Evolutionary conservation across 2,113 vertebrate species (phyloP).

Genomic region (Alligator sinensis): DNA sequence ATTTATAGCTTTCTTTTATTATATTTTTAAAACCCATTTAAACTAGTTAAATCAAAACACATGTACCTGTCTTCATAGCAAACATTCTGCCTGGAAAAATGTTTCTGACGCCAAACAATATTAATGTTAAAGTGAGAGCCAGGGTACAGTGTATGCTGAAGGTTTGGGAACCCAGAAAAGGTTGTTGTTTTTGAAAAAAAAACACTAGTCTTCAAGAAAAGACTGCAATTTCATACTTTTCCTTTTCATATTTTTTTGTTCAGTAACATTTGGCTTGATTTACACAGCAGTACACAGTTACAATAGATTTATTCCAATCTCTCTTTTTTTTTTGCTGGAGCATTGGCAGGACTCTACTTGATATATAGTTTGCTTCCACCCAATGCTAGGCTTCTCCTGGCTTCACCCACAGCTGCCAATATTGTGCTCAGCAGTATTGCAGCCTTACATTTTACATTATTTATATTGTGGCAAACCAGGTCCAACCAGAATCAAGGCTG

Average conservation of each 20-base stretch:
- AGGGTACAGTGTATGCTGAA: neutral
- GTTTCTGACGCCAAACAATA: neutral
- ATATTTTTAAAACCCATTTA: neutral
- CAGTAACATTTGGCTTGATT: neutral
- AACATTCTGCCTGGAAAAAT: neutral
- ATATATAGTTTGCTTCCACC: neutral
- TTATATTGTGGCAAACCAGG: neutral
- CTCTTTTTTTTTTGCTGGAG: neutral
- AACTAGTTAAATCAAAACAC: conserved; percentile 9
- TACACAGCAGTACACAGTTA: too few relatives aligned
- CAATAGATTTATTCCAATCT: too few relatives aligned
- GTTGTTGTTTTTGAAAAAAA: neutral
- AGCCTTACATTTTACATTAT: neutral
- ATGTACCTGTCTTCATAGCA: neutral
- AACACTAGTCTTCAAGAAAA: neutral
- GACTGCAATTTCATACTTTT: neutral
- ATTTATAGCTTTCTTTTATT: neutral
- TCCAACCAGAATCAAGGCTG: neutral
- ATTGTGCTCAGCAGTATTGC: neutral
- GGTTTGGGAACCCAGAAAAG: neutral
- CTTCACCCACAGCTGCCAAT: neutral
- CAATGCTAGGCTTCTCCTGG: neutral
- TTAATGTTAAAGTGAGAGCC: neutral
- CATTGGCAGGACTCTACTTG: neutral
- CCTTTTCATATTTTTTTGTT: neutral